A percentile compares a stretch with the other conserved stretches of the same genome.
phyloP scores from a whole-genome alignment of 2,113 vertebrate species.

The Melanerpes formicivorus region DNA sequence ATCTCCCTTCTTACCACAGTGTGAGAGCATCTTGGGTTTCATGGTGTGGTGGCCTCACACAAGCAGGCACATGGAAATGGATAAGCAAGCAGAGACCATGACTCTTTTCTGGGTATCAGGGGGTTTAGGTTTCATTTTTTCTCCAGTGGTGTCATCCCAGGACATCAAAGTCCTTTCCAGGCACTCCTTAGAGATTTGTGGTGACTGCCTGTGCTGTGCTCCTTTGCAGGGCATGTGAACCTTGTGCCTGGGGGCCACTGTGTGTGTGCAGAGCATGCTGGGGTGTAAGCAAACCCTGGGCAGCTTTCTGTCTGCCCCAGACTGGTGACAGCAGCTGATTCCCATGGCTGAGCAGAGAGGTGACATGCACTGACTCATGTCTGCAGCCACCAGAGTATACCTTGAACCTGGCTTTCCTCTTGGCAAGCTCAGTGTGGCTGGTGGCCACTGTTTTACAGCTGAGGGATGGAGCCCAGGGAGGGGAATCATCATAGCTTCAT shows the following conservation, averaged over 20 bases:
- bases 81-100: neutral
- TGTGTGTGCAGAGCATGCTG: fast-evolving
- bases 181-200: neutral
- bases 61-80: neutral
- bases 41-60: neutral
- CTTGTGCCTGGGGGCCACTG: neutral
- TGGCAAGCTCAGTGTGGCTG: neutral
- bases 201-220: neutral
- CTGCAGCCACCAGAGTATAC: neutral
- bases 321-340: fast-evolving
- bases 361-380: fast-evolving
- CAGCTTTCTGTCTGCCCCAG: neutral
- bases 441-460: neutral
- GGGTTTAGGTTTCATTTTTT: neutral
- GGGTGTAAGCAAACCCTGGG: neutral
- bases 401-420: neutral
- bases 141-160: neutral
- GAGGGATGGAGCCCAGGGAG: neutral
- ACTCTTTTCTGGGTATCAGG: neutral
- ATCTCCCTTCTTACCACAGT: neutral
- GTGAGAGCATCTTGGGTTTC: neutral
- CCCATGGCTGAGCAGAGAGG: neutral
- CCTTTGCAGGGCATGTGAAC: fast-evolving
- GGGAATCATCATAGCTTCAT: too few species aligned
- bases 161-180: neutral